Evolutionary conservation across 30 jellyfish, hydroid and myxozoan species (phyloP), one percentile per base, ranked within the genome.

Genomic region (Hydra vulgaris): DNA sequence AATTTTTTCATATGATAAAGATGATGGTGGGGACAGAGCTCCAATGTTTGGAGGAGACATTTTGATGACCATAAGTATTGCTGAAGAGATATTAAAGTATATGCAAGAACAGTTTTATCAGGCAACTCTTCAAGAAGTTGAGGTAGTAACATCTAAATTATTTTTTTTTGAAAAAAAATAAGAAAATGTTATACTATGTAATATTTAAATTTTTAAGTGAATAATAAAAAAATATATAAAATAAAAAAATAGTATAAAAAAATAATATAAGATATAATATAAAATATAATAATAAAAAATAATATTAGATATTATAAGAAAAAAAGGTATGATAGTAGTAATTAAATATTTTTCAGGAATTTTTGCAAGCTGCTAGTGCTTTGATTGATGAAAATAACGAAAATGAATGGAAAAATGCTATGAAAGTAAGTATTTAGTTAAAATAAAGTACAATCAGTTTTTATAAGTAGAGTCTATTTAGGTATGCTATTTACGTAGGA

Each of bases 31-130:
- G n/a, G 76, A 85, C 53, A 71, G 95, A 23, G 88, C 97, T 7
- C 86, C 97, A 8, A 90, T 90, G 97, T 90, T 90, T 78, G 97
- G 97, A 21, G 98, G 98, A 7, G 96, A 92, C 66, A 92, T 92
- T 24, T 21, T 92, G 89, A 78, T 92, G 15, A 77, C 95, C 0
- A 89, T 89, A 40, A 96, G 86, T 54, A 92, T 92, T 21, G 74
- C 91, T 15, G 98, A 92, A 77, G 98, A 92, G 69, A 18, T 92
- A 26, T 77, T 88, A 18, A 87, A 83, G 18, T 79, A 82, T 81
- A 80, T 81, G 86, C 78, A 82, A 74, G 55, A 40, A 18, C 89
- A 81, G 72, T 76, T 84, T 4, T 92, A 80, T 12, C 89, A 94
- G 55, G 95, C 96, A 17, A 78, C 92, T 18, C 82, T 86, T 19